Conservation (phyloP, 2,888 invertebrate genomes). For the Stenurella melanura region DNA sequence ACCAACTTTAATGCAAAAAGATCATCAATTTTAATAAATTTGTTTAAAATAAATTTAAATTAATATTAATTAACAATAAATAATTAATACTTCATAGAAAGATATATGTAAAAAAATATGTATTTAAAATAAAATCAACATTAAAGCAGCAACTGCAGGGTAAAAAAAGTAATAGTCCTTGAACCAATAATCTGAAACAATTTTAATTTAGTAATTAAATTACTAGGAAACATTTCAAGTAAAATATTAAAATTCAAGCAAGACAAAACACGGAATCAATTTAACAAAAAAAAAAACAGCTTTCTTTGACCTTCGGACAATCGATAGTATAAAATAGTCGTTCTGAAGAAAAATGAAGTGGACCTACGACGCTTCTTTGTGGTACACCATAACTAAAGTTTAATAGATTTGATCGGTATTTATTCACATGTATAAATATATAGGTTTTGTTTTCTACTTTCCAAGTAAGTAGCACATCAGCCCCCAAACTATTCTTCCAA, state of each 20-base stretch:
- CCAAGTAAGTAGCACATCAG: too few species aligned
- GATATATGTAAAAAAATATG: background rate
- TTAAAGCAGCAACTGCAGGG: background rate
- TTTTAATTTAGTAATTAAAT: background rate
- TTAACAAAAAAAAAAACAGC: too few species aligned
- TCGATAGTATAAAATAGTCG: too few species aligned
- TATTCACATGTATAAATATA: too few species aligned
- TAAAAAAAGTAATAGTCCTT: background rate
- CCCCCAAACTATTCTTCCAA: too few species aligned
- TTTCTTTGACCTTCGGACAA: too few species aligned
- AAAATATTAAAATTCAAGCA: background rate
- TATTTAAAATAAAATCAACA: background rate
- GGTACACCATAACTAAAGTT: too few species aligned
- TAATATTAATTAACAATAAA: background rate
- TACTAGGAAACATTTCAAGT: background rate
- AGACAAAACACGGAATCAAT: background rate
- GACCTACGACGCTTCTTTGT: too few species aligned
- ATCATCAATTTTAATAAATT: background rate
- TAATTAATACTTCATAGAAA: conserved; percentile 2
- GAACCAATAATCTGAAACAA: background rate
- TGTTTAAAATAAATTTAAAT: background rate
- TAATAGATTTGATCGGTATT: too few species aligned
- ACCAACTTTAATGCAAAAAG: background rate
- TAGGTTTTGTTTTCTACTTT: too few species aligned
- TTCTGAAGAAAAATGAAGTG: too few species aligned